Base-by-base conservation (phyloP, 2,888 invertebrate species). In the Rambutsinella grinnellia region DNA sequence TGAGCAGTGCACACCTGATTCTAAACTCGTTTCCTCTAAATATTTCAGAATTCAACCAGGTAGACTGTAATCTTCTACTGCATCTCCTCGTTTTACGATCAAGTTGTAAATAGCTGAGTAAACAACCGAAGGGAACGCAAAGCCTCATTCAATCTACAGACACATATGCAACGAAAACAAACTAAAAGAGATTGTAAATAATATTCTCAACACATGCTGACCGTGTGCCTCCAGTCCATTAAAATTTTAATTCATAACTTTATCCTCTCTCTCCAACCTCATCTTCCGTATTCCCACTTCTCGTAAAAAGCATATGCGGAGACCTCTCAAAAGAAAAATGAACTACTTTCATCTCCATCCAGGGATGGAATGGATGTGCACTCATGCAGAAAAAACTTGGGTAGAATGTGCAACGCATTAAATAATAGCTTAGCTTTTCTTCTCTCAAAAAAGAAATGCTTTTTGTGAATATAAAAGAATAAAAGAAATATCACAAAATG, bases 321-420 rank as follows among this genome's bases (percentile, higher is more conserved):
- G 23, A 17, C 51, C 10, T 47, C 47, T 63, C 8, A 61, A 61
- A 62, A 3, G 15, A 36, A 13, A 71, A 49, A 63, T 47, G 57
- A n/a, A 13, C 56, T 36, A 57, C 49, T 54, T 58, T 68, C 51
- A n/a, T n/a, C n/a, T n/a, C n/a, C n/a, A n/a, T n/a, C n/a, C n/a
- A n/a, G n/a, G n/a, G n/a, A n/a, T n/a, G n/a, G n/a, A n/a, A n/a
- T 63, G 53, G 47, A 24, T 49, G 23, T 71, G 53, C 63, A 71
- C 63, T 71, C 70, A 57, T 71, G 70, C 70, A 63, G 70, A 71
- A 71, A 71, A 71, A n/a, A n/a, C n/a, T 57, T 63, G 70, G 70
- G 63, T 71, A 63, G 51, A 27, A n/a, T n/a, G n/a, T n/a, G n/a
- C n/a, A n/a, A n/a, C 46, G 51, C 61, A 61, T 44, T 54, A 51